A percentile compares a stretch with the other conserved stretches of the same genome.
Evolutionary conservation across 2,797 vertebrate genomes (phyloP).

Genomic region (Oreochromis grahami): DNA sequence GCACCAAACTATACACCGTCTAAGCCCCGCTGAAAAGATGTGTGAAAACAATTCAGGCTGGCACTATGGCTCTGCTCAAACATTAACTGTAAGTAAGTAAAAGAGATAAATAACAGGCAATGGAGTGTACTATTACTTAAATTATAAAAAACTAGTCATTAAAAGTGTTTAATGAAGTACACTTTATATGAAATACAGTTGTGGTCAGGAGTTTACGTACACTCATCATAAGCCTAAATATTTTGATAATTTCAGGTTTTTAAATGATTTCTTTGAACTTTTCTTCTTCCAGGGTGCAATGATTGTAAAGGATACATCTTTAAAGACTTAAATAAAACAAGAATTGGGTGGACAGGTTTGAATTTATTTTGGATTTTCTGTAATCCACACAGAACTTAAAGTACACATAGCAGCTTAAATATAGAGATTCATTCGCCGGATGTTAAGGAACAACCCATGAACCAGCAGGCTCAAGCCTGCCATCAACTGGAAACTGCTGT

Average conservation of each 20-base stretch:
- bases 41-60: neutral
- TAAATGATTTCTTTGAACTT: rapidly evolving
- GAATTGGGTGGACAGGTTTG: neutral
- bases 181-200: neutral
- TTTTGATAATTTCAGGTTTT: neutral
- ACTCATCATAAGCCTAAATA: neutral
- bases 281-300: neutral
- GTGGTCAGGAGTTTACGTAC: neutral
- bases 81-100: neutral
- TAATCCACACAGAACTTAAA: neutral
- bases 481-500: neutral
- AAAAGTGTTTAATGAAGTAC: neutral
- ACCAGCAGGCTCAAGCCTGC: neutral
- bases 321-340: neutral
- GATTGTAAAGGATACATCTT: neutral
- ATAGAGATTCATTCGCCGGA: neutral
- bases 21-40: neutral
- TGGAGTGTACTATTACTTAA: neutral
- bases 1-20: slow-evolving; percentile 1
- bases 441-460: neutral
- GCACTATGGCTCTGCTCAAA: neutral
- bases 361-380: neutral
- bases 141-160: neutral
- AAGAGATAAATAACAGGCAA: neutral
- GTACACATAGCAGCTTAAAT: neutral